Base-by-base conservation (phyloP, 2,113 vertebrate species). In the Etia nguti region DNA sequence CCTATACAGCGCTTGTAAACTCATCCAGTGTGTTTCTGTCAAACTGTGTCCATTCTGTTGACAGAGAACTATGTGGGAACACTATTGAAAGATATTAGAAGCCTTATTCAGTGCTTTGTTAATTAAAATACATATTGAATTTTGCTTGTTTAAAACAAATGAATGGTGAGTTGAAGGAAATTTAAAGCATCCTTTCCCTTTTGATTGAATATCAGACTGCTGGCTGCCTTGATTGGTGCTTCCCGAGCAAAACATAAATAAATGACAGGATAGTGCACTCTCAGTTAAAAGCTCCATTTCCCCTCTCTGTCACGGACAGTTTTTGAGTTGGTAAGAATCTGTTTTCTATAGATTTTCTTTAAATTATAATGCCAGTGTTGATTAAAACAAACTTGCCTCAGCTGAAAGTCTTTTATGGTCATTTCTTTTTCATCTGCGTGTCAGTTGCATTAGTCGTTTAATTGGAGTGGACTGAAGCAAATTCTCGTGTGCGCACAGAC, bases 341-440 rank as follows among this genome's bases (percentile, higher is more conserved):
- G 70, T 95, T 95, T 94, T 95, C 89, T 93, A 93, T 81, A 86
- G 77, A 84, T 81, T 94, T 89, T 92, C 90, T 92, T 93, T 90
- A 91, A 92, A 62, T 93, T 92, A 89, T 92, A 79, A 85, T 93
- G 85, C 52, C 13, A 91, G 86, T 92, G 85, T 92, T 84, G 88
- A 93, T 93, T 88, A 94, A 94, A 92, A 92, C 59, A 88, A 85
- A 90, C 41, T 90, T 92, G 84, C 86, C 55, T 93, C 87, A 77
- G 73, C 62, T 41, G 11, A 46, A 13, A 75, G 62, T 10, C 26
- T 88, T 52, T 8, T 82, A 85, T 90, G 43, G 24, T 92, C 62
- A 6, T 86, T 10, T 88, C 86, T 2, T 46, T 82, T 86, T 50
- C 4, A 24, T 36, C 29, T 60, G 31, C 26, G 2, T 38, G 4